These are phyloP conservation scores for Dendrocincla tyrannina DNA, from an alignment of 2,797 vertebrate genomes.

Conservation along the genomic window DNA sequence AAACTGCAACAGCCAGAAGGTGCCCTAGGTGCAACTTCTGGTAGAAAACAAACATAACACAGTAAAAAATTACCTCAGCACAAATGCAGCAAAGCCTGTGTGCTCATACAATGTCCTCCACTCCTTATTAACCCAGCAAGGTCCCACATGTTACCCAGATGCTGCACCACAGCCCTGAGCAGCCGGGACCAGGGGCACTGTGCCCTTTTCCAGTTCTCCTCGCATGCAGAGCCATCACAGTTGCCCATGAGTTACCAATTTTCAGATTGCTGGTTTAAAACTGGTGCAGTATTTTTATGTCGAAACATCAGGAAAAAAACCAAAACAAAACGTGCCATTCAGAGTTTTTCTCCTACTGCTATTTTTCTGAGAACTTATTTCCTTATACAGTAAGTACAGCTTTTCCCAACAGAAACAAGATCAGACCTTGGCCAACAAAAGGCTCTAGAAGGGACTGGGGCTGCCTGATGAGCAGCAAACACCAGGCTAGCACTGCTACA, in stretches of 20 bases:
- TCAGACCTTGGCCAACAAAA: background rate
- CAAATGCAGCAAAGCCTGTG: background rate
- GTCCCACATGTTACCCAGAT: background rate
- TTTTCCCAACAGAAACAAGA: constrained; percentile 1
- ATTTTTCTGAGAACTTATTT: constrained; percentile 39
- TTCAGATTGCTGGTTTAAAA: background rate
- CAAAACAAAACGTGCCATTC: background rate
- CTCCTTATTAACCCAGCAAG: background rate
- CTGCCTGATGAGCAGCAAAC: background rate
- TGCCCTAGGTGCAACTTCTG: background rate
- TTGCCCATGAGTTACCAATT: background rate
- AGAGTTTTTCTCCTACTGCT: background rate
- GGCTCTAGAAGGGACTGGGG: background rate
- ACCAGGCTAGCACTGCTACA: background rate
- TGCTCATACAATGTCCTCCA: background rate
- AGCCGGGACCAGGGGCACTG: background rate
- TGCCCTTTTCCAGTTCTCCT: background rate
- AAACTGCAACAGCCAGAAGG: background rate
- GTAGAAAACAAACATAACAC: background rate
- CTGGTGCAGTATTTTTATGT: background rate
- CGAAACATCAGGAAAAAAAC: background rate
- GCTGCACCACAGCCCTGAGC: background rate
- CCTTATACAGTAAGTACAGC: background rate
- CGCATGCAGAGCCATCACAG: rapidly evolving
- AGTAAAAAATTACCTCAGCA: background rate